phyloP scores from a whole-genome alignment of 2,797 vertebrate species.

The Acanthurus tractus region DNA sequence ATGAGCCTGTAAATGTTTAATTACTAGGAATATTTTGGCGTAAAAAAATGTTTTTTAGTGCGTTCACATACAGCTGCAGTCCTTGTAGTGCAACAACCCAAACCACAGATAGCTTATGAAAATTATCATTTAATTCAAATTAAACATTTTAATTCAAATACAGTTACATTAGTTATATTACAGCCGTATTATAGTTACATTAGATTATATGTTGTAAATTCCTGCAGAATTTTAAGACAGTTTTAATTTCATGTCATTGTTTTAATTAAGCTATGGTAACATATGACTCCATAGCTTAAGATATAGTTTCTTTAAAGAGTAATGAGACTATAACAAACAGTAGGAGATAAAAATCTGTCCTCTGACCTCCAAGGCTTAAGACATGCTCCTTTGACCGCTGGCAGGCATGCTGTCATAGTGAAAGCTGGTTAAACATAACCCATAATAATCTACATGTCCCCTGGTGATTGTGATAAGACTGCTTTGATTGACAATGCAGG shows the following conservation, averaged over 20 bases:
- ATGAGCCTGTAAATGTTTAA: neutral
- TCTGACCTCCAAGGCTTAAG: neutral
- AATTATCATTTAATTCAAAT: too few species aligned
- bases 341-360: neutral
- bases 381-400: neutral
- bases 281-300: neutral
- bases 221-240: neutral
- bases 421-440: conserved; percentile 34
- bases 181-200: neutral
- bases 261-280: neutral
- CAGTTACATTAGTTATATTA: too few species aligned
- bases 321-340: neutral
- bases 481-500: conserved; percentile 28
- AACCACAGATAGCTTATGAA: too few species aligned
- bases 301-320: neutral
- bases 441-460: conserved; percentile 16
- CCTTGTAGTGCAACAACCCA: too few species aligned
- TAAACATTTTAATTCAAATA: too few species aligned
- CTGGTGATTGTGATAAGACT: conserved; percentile 34
- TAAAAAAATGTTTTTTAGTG: too few species aligned
- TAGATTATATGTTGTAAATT: neutral
- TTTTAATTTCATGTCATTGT: neutral
- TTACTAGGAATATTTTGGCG: too few species aligned
- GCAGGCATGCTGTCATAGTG: neutral
- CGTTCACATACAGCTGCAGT: too few species aligned